These are phyloP conservation scores for Brachionus koreanus DNA, from an alignment of 1,140 invertebrate genomes.

Conservation along the genomic window DNA sequence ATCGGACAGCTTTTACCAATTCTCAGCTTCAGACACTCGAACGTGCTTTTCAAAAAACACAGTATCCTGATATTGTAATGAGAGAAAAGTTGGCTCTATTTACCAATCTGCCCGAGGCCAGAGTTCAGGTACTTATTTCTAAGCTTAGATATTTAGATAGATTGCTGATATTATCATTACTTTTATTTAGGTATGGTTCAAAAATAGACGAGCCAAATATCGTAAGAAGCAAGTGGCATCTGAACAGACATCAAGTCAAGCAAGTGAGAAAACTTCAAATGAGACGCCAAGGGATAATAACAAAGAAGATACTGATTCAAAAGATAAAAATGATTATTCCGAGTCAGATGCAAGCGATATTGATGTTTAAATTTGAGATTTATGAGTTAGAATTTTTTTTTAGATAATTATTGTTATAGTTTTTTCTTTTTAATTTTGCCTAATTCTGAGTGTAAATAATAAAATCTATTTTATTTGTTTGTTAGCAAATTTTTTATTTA, in stretches of 20 bases:
- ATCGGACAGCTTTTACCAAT: slow-evolving; percentile 50
- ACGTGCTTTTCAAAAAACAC: slow-evolving; percentile 48
- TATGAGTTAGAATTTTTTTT: background rate
- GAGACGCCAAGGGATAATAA: background rate
- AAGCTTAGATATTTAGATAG: background rate
- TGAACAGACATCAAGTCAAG: background rate
- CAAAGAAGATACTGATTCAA: background rate
- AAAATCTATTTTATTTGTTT: background rate
- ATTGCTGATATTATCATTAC: background rate
- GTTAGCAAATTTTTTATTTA: background rate
- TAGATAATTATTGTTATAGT: background rate
- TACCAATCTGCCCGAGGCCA: slow-evolving; percentile 50
- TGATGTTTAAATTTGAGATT: slow-evolving; percentile 7
- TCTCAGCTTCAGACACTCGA: slow-evolving; percentile 50
- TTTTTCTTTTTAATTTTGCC: background rate
- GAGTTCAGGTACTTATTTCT: slow-evolving; percentile 49
- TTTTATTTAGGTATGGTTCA: slow-evolving; percentile 47
- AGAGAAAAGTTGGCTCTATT: slow-evolving; percentile 49
- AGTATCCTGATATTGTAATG: slow-evolving; percentile 51
- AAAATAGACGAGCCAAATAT: slow-evolving; percentile 46
- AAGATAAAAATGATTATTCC: background rate
- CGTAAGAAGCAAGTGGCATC: slow-evolving; percentile 42
- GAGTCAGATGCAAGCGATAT: slow-evolving; percentile 18
- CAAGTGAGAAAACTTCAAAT: background rate
- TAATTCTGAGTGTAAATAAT: background rate